Base-by-base conservation (phyloP, 2,113 vertebrate species). In the Pteropus alecto region DNA sequence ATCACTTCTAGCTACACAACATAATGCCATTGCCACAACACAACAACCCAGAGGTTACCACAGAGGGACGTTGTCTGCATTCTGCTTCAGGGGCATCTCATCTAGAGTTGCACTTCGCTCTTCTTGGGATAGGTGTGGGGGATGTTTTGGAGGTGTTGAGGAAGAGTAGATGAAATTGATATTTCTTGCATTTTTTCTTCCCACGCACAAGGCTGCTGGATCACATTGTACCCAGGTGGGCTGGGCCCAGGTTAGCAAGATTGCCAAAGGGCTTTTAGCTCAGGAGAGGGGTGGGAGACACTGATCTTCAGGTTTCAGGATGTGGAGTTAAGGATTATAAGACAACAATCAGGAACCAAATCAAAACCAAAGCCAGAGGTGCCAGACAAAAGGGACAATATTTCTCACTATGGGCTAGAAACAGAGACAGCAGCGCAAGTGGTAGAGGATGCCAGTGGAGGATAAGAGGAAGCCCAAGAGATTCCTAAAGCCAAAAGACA, bases 241-340 rank as follows among this genome's bases (percentile, higher is more conserved):
- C 18, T 67, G 18, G 28, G 67, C 35, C 48, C 51, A 7, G 10
- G 18, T 38, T 33, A 54, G 73, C 65, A 48, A 60, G 54, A 68
- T 7, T 26, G 35, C 10, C 15, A 41, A 48, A 65, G 41, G 26
- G 22, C 13, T 48, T 13, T 6, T 14, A 41, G 33, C 41, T 13
- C 14, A 73, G 16, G 21, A 46, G 15, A 19, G 18, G 5, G 1
- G 7, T 21, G 43, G 22, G 21, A 70, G 65, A 10, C 58, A 38
- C 43, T 65, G 60, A 73, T 13, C 16, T 83, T 83, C 41, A 51
- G 46, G 41, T 28, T 83, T 41, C 46, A 78, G n/a, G 86, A 56
- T 87, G 12, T 26, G 28, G 26, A 73, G 30, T 84, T 73, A 79
- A 96, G 58, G 74, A 87, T 38, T 24, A 8, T 24, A 70, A 77